Base-by-base conservation (phyloP, 2,888 invertebrate genomes). In the Scrobipalpa costella region DNA sequence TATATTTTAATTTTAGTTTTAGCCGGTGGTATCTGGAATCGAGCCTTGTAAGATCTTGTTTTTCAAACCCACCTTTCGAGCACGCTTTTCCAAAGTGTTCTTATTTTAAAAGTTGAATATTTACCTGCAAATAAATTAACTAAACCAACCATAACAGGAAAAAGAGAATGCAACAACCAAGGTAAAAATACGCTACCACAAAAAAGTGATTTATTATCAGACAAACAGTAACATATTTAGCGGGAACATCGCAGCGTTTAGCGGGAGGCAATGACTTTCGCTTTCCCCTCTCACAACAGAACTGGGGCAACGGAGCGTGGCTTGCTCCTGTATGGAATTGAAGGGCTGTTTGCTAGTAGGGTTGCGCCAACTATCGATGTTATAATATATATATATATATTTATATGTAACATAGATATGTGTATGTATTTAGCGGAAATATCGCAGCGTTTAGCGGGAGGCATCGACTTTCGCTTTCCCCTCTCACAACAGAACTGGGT, bases 241-340 rank as follows among this genome's bases (percentile, higher is more conserved):
- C 44, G 44, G 44, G 44, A 44, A 44, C 44, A 44, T 15, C n/a
- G 15, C n/a, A 1, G n/a, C 44, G 44, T 44, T 44, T 44, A 44
- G 44, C 44, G 44, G 44, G 44, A 44, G 44, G 44, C 44, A 44
- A 68, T 73, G 73, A 78, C 75, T 79, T 76, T 80, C 73, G 72
- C 74, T 77, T 77, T 77, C 70, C 68, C 65, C 69, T 69, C 70
- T 73, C 71, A 74, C 66, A 67, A 65, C 66, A 69, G 71, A 75
- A 79, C 78, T 68, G 71, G 79, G 73, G 71, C 79, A 78, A 69
- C 74, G 68, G 68, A 72, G 73, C 73, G 73, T 72, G 73, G 69
- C 71, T 66, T 63, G 66, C 61, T 67, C 64, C 67, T 55, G 50
- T 55, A 55, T 68, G 69, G 66, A 52, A 63, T 65, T 64, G 64